phyloP scores from a whole-genome alignment of 2,113 vertebrate species.

The Arothron firmamentum region DNA sequence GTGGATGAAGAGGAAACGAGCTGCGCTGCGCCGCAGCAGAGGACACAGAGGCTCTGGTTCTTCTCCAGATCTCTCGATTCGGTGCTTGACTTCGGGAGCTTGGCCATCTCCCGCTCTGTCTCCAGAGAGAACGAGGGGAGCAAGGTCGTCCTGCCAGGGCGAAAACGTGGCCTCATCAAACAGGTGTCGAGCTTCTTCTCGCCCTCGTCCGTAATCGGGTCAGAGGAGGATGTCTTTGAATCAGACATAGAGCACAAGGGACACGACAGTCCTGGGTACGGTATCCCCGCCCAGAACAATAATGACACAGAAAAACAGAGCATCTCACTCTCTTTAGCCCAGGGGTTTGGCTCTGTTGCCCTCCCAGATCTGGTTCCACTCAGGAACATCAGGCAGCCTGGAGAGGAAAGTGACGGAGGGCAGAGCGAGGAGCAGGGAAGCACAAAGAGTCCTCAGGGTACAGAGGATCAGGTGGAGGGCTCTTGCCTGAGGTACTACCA shows the following conservation, averaged over 20 bases:
- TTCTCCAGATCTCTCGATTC: slow-evolving; percentile 80
- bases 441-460: slow-evolving; percentile 43
- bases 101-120: slow-evolving; percentile 54
- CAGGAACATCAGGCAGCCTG: slow-evolving; percentile 43
- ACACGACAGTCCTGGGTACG: slow-evolving; percentile 12
- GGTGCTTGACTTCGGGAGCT: slow-evolving; percentile 66
- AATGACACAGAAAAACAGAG: slow-evolving; percentile 28
- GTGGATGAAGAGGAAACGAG: slow-evolving; percentile 61
- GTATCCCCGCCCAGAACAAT: background rate
- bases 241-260: slow-evolving; percentile 54
- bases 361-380: slow-evolving; percentile 78
- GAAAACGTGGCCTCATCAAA: slow-evolving; percentile 59
- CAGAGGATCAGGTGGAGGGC: slow-evolving; percentile 23
- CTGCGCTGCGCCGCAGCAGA: slow-evolving; percentile 50
- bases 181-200: slow-evolving; percentile 70
- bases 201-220: slow-evolving; percentile 61
- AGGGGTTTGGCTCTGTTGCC: slow-evolving; percentile 60
- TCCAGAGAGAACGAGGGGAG: slow-evolving; percentile 57
- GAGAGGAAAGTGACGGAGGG: slow-evolving; percentile 30
- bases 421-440: slow-evolving; percentile 35
- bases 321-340: slow-evolving; percentile 49
- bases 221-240: slow-evolving; percentile 76
- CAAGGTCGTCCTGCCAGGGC: slow-evolving; percentile 26
- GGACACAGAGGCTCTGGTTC: slow-evolving; percentile 71
- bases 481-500: slow-evolving; percentile 72